phyloP scores from a whole-genome alignment of 2,888 invertebrate genomes.

The Apomyelois bistriatella region DNA sequence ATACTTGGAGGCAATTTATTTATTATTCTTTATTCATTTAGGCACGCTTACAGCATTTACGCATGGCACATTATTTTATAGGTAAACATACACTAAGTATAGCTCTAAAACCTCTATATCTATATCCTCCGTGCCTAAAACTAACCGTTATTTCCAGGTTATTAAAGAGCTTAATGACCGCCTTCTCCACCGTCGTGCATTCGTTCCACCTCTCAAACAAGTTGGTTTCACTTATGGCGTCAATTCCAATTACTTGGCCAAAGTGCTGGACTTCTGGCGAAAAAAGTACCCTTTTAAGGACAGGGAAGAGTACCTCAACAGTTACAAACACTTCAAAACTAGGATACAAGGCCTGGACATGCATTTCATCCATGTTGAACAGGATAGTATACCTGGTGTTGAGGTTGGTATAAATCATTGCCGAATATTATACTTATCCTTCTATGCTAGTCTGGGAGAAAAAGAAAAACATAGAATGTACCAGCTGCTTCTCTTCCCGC shows the following conservation, averaged over 20 bases:
- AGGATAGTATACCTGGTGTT: slow-evolving; percentile 41
- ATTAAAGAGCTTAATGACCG: slow-evolving; percentile 78
- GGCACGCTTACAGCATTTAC: too few relatives aligned
- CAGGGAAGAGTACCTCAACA: slow-evolving; percentile 85
- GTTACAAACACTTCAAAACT: slow-evolving; percentile 86
- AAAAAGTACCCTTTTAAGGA: slow-evolving; percentile 83
- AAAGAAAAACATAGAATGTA: too few relatives aligned
- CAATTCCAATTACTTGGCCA: slow-evolving; percentile 83
- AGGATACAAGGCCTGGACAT: slow-evolving; percentile 86
- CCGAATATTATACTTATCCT: too few relatives aligned
- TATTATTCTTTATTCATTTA: too few relatives aligned
- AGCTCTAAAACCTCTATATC: too few relatives aligned
- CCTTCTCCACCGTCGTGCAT: slow-evolving; percentile 65
- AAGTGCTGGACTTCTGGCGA: slow-evolving; percentile 88
- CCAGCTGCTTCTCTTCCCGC: too few relatives aligned
- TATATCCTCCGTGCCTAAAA: too few relatives aligned
- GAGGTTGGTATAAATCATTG: slow-evolving; percentile 36
- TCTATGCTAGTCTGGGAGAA: too few relatives aligned
- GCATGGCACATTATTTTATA: too few relatives aligned
- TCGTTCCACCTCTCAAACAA: slow-evolving; percentile 82
- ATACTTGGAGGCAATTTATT: too few relatives aligned
- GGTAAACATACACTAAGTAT: too few relatives aligned
- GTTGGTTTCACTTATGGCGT: slow-evolving; percentile 90
- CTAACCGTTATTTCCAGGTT: slow-evolving; percentile 36
- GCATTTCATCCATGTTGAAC: slow-evolving; percentile 87